Conservation (phyloP, 2,113 vertebrate genomes). For the Conger conger region DNA sequence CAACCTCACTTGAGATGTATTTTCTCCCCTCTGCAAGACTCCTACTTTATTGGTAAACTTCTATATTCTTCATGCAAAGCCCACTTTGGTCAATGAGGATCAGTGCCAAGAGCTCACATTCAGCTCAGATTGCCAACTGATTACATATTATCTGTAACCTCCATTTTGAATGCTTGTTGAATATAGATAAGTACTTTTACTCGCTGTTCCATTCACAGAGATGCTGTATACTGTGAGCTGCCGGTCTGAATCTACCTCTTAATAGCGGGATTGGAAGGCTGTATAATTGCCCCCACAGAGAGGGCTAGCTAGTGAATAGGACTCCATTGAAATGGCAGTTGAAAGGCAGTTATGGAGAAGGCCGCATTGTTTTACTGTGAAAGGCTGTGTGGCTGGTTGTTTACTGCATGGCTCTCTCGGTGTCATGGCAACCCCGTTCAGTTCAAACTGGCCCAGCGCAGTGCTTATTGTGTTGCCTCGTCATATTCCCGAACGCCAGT, state of each 20-base stretch:
- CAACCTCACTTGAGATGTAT: background rate
- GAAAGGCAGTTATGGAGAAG: background rate
- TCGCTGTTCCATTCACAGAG: background rate
- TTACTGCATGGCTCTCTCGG: background rate
- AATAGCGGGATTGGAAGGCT: background rate
- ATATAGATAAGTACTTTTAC: background rate
- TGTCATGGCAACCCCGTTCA: conserved; percentile 1
- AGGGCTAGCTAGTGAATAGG: background rate
- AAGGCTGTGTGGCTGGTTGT: conserved; percentile 12
- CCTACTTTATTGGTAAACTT: background rate
- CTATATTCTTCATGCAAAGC: background rate
- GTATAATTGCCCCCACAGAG: background rate
- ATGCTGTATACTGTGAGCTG: background rate
- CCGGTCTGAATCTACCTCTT: background rate
- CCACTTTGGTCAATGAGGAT: background rate
- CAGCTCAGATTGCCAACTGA: background rate
- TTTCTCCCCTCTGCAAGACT: background rate
- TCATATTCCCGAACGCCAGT: background rate
- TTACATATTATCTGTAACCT: background rate
- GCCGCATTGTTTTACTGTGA: conserved; percentile 2
- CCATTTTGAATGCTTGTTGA: background rate
- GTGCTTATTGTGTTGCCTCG: background rate
- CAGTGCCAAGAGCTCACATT: conserved; percentile 1
- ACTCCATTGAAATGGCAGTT: background rate
- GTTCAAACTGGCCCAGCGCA: background rate